phyloP scores from a whole-genome alignment of 2,888 invertebrate genomes.

The Ennomos quercinarius region DNA sequence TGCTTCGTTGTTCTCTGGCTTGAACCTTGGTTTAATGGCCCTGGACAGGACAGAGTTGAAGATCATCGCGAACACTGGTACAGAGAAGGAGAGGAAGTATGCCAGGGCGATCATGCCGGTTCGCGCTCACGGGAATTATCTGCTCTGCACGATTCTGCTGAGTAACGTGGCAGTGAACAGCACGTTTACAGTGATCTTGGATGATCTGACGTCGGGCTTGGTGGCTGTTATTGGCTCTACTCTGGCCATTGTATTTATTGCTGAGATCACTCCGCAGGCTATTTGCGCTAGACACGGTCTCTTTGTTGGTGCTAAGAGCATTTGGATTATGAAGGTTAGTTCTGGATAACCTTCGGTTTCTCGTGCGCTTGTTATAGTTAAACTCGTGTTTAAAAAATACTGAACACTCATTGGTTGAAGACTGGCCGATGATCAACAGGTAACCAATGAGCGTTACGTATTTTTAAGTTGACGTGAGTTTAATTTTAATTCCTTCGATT shows the following conservation, averaged over 20 bases:
- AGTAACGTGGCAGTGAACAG: conserved; percentile 98
- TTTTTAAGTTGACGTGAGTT: too few species aligned
- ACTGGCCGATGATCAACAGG: too few species aligned
- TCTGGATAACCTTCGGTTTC: background rate
- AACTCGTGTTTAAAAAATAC: too few species aligned
- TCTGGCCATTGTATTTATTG: conserved; percentile 97
- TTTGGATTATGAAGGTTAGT: conserved; percentile 93
- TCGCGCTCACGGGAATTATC: conserved; percentile 96
- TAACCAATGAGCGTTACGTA: too few species aligned
- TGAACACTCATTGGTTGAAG: too few species aligned
- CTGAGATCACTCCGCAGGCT: conserved; percentile 98
- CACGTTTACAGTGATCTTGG: conserved; percentile 97
- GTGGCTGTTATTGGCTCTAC: conserved; percentile 97
- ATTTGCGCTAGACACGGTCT: conserved; percentile 98
- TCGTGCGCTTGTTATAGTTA: too few species aligned
- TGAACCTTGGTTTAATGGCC: conserved; percentile 98
- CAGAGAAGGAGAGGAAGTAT: conserved; percentile 92
- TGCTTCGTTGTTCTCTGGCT: conserved; percentile 98
- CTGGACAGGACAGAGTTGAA: conserved; percentile 97
- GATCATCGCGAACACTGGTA: conserved; percentile 97
- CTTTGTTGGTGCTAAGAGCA: conserved; percentile 97
- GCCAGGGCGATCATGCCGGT: conserved; percentile 97
- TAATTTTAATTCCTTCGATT: too few species aligned
- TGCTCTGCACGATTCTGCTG: conserved; percentile 92
- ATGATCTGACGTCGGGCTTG: conserved; percentile 96